Conservation (phyloP, 2,113 vertebrate species). For the Geococcyx californianus region DNA sequence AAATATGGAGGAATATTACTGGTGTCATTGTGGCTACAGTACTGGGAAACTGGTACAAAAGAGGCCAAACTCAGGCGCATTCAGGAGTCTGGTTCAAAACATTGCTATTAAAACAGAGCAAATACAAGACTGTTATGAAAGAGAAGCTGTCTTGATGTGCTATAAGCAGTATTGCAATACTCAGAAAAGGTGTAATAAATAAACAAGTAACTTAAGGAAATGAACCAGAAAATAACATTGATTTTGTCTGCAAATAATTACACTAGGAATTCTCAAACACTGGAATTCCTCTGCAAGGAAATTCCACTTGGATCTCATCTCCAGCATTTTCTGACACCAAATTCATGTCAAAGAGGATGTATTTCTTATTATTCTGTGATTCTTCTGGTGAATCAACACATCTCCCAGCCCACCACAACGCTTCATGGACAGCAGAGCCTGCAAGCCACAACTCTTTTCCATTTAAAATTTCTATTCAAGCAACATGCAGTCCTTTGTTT, state of each 20-base stretch:
- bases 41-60: neutral
- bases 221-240: neutral
- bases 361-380: neutral
- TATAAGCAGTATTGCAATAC: neutral
- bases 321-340: neutral
- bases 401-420: fast-evolving
- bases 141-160: neutral
- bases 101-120: neutral
- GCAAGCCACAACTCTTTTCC: neutral
- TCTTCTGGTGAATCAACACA: neutral
- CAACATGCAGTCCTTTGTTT: neutral
- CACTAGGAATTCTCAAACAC: neutral
- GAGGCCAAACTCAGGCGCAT: neutral
- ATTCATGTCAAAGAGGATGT: neutral
- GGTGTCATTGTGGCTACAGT: neutral
- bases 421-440: neutral
- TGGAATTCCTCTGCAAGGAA: neutral
- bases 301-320: neutral
- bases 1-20: neutral
- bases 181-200: neutral
- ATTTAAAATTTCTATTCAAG: neutral
- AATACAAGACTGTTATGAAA: neutral
- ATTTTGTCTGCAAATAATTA: neutral
- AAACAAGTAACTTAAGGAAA: neutral
- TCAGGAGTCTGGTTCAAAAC: neutral